Evolutionary conservation across 2,888 invertebrate genomes (phyloP), one percentile per base, ranked within the genome.

Genomic region (Macroteleia sp.): DNA sequence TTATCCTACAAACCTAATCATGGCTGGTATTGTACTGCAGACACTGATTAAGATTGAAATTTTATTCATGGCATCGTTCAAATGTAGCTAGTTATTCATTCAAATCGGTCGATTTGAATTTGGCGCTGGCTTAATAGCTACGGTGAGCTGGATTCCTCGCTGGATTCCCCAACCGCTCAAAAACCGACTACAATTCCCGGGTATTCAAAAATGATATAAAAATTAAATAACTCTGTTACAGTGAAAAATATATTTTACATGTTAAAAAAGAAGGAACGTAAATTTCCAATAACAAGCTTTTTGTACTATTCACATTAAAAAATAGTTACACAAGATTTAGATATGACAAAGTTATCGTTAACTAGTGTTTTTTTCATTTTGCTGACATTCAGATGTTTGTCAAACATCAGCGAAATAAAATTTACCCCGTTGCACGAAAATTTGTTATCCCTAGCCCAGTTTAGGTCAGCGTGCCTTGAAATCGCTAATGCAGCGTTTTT

Each of bases 61-160:
- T 90, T 90, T 90, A 90, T 90, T 90, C 90, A 90, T 90, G 89
- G 90, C 88, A 85, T 90, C 89, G 90, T 89, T 90, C 86, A 90
- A 90, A 90, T 89, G 88, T 86, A 85, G 85, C 86, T 90, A 88
- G 90, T 90, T 90, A 89, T 89, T 85, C 88, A 90, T 90, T 90
- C 89, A 90, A 90, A 90, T 90, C 87, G 86, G 82, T 82, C 82
- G 69, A 61, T 74, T 59, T 77, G 80, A 81, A 82, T 77, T 74
- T 78, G 54, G 59, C 66, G 69, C 75, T 81, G 83, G 82, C 83
- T 83, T 85, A 83, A 76, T 71, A 71, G 71, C 57, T 62, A 57
- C 70, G 44, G 57, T 50, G 71, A 76, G 67, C 54, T 46, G 66
- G 70, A 66, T 52, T 75, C 14, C 59, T 56, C 70, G 70, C 48